Evolutionary conservation across 2,797 vertebrate species (phyloP), one percentile per base, ranked within the genome.

Genomic region (Carapus acus): DNA sequence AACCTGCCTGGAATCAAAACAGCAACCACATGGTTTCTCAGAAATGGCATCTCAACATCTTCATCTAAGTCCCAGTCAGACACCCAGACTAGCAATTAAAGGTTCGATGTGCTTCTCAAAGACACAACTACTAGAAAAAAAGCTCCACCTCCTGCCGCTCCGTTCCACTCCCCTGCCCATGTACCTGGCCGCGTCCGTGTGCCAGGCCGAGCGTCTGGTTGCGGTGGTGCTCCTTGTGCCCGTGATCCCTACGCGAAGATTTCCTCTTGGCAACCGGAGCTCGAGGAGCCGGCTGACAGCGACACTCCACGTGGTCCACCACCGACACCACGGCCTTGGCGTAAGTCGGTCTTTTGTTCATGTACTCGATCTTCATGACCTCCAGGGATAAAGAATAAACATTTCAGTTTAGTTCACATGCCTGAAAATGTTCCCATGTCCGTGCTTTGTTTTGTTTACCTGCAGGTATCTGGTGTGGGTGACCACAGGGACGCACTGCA

Each of bases 281-380:
- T 8, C 27, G 82, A n/a, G 84, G 82, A 6, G 73, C 63, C 0
- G 83, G 80, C 77, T 94, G 92, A 71, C 94, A 97, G 34, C 88
- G 90, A 70, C 96, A 98, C 27, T 93, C 91, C 74, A 96, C 81
- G 0, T 98, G 94, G 78, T 98, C 96, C 37, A 93, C 87, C 72
- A 98, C 88, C 8, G 93, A 90, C 79, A 98, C 92, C 1, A 92
- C 53, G 0, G 88, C 93, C 85, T 92, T 92, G 49, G 89, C 85
- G 14, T 93, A 92, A 45, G 69, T 84, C 14, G 91, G 89, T 43
- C 80, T 90, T 84, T 80, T 91, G 76, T 89, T 89, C 18, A 90
- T 65, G 31, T 94, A 91, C 75, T 94, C 89, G 0, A 98, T 94
- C 85, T 96, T 97, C 75, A 91, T 92, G 63, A 98, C 94, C 96